Evolutionary conservation across 2,797 vertebrate species (phyloP).

Genomic region (Phalanger gymnotis): DNA sequence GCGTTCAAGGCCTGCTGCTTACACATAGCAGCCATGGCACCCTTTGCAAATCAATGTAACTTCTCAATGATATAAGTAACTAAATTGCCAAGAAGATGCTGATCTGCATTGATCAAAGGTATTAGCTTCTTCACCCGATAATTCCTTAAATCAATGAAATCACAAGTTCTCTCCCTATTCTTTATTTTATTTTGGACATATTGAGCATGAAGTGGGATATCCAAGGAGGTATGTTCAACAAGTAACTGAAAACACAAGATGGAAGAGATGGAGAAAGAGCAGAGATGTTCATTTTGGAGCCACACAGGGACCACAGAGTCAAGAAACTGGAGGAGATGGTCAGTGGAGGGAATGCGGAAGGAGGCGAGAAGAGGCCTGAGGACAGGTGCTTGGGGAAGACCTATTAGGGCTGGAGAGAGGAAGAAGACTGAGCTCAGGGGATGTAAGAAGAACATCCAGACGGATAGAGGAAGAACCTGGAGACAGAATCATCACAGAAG

Average conservation of each 20-base stretch:
- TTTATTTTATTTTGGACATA: neutral
- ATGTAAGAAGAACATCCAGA: neutral
- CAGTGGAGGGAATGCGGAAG: neutral
- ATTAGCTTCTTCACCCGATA: neutral
- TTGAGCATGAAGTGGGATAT: neutral
- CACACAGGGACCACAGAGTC: neutral
- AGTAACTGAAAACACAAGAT: neutral
- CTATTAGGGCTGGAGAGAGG: neutral
- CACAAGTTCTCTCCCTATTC: neutral
- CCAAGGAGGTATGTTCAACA: neutral
- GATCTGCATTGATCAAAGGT: neutral
- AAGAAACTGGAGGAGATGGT: neutral
- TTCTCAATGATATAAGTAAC: neutral
- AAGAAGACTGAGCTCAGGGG: neutral
- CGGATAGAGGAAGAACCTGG: neutral
- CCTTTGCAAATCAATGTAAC: constrained; percentile 19
- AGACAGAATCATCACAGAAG: neutral
- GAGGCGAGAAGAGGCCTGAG: neutral
- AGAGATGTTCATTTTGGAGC: neutral
- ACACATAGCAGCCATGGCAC: neutral
- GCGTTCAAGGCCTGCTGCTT: neutral
- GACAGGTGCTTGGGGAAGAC: neutral
- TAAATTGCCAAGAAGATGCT: neutral
- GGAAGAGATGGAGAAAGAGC: neutral
- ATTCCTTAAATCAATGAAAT: neutral